Percentiles rank a stretch among this genome's conserved stretches.
Conservation (phyloP, 2,113 vertebrate genomes). For the Halichoerus grypus region DNA sequence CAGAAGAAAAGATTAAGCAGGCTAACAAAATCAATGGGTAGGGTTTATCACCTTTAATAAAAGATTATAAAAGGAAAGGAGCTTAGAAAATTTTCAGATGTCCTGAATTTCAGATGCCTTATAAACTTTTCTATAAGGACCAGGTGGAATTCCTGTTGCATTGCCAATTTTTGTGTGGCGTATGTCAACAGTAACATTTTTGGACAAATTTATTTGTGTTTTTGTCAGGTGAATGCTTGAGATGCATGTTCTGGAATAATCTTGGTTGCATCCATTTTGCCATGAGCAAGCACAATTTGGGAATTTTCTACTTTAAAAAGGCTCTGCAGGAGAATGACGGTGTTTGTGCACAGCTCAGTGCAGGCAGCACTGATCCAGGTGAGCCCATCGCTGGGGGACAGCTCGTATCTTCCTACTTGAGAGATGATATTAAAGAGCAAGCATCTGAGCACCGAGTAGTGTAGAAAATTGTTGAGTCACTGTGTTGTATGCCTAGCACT, state of each 20-base stretch:
- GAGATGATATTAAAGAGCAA: neutral
- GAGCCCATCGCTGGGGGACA: slow-evolving; percentile 4
- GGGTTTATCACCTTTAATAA: neutral
- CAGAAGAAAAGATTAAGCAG: neutral
- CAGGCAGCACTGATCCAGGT: slow-evolving; percentile 91
- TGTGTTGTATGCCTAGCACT: neutral
- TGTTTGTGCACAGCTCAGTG: slow-evolving; percentile 94
- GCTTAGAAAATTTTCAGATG: neutral
- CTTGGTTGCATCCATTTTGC: slow-evolving; percentile 99
- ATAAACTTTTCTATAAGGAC: neutral
- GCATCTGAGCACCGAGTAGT: neutral
- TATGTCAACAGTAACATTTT: neutral
- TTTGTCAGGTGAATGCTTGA: slow-evolving; percentile 95
- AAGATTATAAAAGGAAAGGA: slow-evolving; percentile 13
- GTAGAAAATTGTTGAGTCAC: neutral
- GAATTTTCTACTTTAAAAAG: slow-evolving; percentile 99
- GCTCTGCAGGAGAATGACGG: slow-evolving; percentile 98
- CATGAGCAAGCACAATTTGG: slow-evolving; percentile 99
- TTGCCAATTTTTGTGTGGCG: neutral
- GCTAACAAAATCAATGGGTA: neutral
- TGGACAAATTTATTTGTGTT: slow-evolving; percentile 53
- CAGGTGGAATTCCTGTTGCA: neutral
- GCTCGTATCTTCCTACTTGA: neutral
- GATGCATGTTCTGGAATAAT: slow-evolving; percentile 99
- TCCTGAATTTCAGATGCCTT: neutral